These are phyloP conservation scores for Microtus oregoni DNA, from an alignment of 2,113 vertebrate species.

Conservation along the genomic window DNA sequence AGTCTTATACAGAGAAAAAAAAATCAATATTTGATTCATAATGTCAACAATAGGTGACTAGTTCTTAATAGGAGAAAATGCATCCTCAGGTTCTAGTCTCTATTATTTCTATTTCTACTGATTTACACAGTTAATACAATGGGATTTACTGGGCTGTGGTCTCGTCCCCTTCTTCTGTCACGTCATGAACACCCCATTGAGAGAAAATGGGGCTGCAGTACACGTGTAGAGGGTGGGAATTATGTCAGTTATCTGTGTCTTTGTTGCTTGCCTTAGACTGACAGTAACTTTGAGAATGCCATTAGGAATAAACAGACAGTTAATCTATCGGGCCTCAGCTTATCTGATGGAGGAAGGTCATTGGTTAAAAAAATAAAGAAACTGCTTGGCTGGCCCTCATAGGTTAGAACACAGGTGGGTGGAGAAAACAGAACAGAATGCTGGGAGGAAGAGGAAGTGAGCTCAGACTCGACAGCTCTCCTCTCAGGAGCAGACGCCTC, in stretches of 20 bases:
- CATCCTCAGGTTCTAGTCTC: background rate
- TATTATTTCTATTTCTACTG: background rate
- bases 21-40: background rate
- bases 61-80: background rate
- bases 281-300: background rate
- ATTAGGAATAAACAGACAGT: background rate
- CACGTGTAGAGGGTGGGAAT: rapidly evolving
- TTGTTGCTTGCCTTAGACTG: background rate
- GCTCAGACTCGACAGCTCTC: no score
- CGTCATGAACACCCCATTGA: background rate
- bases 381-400: no score
- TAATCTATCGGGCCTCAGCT: background rate
- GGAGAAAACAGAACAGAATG: no score
- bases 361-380: no score
- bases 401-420: no score
- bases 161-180: background rate
- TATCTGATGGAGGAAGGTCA: no score
- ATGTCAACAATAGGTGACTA: background rate
- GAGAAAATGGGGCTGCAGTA: no score
- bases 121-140: background rate
- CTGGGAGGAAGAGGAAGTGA: no score
- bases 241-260: background rate
- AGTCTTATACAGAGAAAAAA: background rate
- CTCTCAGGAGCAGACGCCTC: no score
- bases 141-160: background rate